A percentile compares a stretch with the other conserved stretches of the same genome.
Conservation (phyloP, 2,888 invertebrate genomes). For the Syritta pipiens region DNA sequence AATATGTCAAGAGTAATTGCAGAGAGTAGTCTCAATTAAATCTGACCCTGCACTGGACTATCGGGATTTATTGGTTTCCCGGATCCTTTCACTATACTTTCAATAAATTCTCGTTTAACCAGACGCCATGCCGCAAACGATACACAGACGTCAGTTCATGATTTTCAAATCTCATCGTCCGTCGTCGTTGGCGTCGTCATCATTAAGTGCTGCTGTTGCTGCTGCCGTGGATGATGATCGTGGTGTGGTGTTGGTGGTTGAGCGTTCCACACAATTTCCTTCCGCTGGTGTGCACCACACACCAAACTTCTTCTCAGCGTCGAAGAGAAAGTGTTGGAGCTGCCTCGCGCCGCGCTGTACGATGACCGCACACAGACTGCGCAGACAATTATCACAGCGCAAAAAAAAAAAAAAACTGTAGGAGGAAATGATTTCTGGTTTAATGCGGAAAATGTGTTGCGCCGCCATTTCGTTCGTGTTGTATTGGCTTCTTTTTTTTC, state of each 20-base stretch:
- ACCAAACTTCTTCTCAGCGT: constrained; percentile 8
- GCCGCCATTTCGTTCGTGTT: background rate
- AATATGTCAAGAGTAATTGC: constrained; percentile 34
- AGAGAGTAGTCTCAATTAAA: constrained; percentile 31
- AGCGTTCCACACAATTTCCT: constrained; percentile 56
- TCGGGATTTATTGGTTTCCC: constrained; percentile 24
- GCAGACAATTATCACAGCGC: constrained; percentile 22
- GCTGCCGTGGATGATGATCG: background rate
- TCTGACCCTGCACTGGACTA: constrained; percentile 32
- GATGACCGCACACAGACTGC: constrained; percentile 28
- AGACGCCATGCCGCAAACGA: constrained; percentile 18
- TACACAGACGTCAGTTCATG: constrained; percentile 17
- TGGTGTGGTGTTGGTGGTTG: background rate
- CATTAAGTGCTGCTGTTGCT: background rate
- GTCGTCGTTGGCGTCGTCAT: too few relatives aligned
- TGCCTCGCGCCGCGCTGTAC: background rate
- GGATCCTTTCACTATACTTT: constrained; percentile 56
- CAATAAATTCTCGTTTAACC: constrained; percentile 61
- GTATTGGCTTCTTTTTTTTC: constrained; percentile 12
- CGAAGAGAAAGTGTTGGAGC: constrained; percentile 58
- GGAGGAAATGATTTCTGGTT: constrained; percentile 59
- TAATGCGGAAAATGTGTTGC: constrained; percentile 44
- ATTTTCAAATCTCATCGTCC: constrained; percentile 30
- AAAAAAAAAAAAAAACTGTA: constrained; percentile 12
- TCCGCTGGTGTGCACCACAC: constrained; percentile 12